These are phyloP conservation scores for Glossosoma conforme DNA, from an alignment of 1,140 invertebrate species.

Conservation along the genomic window DNA sequence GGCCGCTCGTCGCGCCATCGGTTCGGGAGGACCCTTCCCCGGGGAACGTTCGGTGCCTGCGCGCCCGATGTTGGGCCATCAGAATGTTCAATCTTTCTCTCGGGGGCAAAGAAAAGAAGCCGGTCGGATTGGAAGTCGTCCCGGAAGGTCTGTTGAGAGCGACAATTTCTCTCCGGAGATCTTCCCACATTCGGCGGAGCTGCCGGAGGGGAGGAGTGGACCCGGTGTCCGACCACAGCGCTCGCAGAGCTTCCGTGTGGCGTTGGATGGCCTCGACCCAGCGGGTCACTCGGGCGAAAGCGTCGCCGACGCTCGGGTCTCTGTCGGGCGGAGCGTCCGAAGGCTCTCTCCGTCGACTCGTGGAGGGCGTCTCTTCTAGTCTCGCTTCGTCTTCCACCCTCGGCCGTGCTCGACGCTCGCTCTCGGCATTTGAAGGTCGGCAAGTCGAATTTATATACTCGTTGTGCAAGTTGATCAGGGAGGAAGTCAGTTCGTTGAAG, in stretches of 20 bases:
- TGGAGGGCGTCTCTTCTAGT: too few species aligned
- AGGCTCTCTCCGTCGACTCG: constrained; percentile 7
- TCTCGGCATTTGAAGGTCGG: too few species aligned
- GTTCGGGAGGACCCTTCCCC: not conserved
- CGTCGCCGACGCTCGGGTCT: constrained; percentile 25
- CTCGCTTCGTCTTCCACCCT: too few species aligned
- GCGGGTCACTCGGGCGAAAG: constrained; percentile 40
- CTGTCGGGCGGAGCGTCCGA: not conserved
- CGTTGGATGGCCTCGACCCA: constrained; percentile 41
- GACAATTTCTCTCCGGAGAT: constrained; percentile 56
- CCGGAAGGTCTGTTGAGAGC: constrained; percentile 46
- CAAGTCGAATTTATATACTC: too few species aligned
- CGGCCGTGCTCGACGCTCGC: too few species aligned
- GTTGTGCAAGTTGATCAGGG: too few species aligned
- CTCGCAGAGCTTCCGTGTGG: constrained; percentile 39
- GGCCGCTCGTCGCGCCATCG: not conserved
- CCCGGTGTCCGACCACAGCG: constrained; percentile 39
- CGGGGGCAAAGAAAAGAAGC: constrained; percentile 41
- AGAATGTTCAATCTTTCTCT: constrained; percentile 43
- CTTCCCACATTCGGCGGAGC: constrained; percentile 59
- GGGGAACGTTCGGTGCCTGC: not conserved
- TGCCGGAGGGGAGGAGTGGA: constrained; percentile 50
- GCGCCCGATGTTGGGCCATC: constrained; percentile 33
- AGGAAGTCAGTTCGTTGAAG: too few species aligned
- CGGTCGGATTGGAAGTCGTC: constrained; percentile 38